Conservation (phyloP, 2,797 vertebrate species). For the Catamblyrhynchus diadema region DNA sequence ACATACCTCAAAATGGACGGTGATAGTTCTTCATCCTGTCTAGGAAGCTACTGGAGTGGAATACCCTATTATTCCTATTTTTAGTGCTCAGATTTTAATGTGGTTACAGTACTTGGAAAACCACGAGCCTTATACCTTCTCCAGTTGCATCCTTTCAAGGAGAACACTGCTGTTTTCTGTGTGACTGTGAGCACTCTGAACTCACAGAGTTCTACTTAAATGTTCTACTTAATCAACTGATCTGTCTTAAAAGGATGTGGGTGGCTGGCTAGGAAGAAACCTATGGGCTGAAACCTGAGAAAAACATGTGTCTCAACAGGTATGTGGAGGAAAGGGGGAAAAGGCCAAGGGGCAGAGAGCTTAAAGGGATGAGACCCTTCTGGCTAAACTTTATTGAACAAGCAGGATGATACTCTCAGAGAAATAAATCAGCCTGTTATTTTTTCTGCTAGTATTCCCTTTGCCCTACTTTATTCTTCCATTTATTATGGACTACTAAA, state of each 20-base stretch:
- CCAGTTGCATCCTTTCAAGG: background rate
- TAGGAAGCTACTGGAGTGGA: background rate
- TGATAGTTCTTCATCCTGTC: background rate
- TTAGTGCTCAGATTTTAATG: background rate
- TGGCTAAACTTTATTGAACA: background rate
- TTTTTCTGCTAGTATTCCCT: background rate
- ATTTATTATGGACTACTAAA: background rate
- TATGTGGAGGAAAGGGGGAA: background rate
- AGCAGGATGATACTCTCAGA: background rate
- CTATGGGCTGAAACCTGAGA: background rate
- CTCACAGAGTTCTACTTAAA: no score
- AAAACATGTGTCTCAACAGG: background rate
- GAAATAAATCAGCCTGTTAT: background rate
- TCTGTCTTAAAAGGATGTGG: background rate
- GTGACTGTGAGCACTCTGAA: background rate
- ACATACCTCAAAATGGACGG: background rate
- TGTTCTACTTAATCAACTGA: background rate
- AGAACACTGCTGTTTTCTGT: background rate
- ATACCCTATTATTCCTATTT: background rate
- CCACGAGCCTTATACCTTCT: background rate
- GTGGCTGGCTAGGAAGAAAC: constrained; percentile 8
- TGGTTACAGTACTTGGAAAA: background rate
- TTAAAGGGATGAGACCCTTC: background rate
- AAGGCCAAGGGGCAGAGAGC: background rate
- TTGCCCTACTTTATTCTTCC: background rate